A percentile compares a stretch with the other conserved stretches of the same genome.
Conservation (phyloP, 2,797 vertebrate genomes). For the Rhincodon typus region DNA sequence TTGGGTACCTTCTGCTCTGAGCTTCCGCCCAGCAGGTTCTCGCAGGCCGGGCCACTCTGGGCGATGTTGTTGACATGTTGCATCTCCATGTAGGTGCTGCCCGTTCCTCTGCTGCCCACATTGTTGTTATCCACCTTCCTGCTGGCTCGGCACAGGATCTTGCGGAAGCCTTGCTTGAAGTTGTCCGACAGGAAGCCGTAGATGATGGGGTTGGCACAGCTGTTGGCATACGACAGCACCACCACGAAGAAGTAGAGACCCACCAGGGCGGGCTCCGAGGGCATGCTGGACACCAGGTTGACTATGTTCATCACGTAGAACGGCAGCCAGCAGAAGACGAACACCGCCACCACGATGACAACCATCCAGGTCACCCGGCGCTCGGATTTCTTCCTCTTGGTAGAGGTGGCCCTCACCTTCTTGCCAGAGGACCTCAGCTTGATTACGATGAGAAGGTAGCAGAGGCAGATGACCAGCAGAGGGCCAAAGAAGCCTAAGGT, state of each 20-base stretch:
- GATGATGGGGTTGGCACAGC: slow-evolving; percentile 90
- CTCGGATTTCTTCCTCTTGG: slow-evolving; percentile 80
- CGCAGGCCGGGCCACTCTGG: slow-evolving; percentile 49
- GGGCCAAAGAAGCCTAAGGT: slow-evolving; percentile 88
- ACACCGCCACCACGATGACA: slow-evolving; percentile 86
- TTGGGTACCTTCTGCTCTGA: slow-evolving; percentile 53
- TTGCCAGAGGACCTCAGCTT: slow-evolving; percentile 81
- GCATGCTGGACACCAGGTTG: slow-evolving; percentile 83
- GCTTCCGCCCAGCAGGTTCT: slow-evolving; percentile 40
- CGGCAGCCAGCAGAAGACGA: slow-evolving; percentile 88
- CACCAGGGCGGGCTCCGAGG: slow-evolving; percentile 74
- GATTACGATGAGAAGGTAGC: slow-evolving; percentile 86
- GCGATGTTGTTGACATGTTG: slow-evolving; percentile 52
- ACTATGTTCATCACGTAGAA: slow-evolving; percentile 93
- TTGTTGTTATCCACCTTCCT: slow-evolving; percentile 59
- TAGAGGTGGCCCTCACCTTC: slow-evolving; percentile 67
- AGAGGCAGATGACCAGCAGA: slow-evolving; percentile 85
- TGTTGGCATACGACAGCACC: slow-evolving; percentile 87
- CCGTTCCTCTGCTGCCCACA: slow-evolving; percentile 42
- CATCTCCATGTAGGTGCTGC: background rate
- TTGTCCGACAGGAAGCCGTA: slow-evolving; percentile 92
- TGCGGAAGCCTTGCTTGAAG: slow-evolving; percentile 88
- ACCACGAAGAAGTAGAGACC: slow-evolving; percentile 90
- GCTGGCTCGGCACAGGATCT: slow-evolving; percentile 64
- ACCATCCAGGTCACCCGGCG: slow-evolving; percentile 91